These are phyloP conservation scores for Urocitellus parryii DNA, from an alignment of 2,113 vertebrate species.

Conservation along the genomic window DNA sequence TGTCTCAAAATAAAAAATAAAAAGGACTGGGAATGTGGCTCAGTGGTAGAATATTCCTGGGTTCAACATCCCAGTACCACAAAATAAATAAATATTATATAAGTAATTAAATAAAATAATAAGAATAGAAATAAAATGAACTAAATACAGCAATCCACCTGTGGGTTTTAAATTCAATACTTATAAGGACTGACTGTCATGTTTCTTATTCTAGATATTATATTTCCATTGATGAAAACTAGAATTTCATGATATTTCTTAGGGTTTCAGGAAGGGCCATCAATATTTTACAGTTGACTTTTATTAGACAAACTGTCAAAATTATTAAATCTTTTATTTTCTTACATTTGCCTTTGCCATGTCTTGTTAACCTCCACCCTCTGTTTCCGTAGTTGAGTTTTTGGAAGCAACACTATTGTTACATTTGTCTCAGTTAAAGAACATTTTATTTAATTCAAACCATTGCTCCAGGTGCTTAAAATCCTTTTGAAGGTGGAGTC, in stretches of 20 bases:
- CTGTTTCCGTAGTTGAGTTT: background rate
- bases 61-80: background rate
- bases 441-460: background rate
- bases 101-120: too few relatives aligned
- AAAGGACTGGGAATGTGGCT: background rate
- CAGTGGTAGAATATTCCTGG: background rate
- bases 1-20: background rate
- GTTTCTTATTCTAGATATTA: background rate
- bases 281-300: conserved; percentile 45
- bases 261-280: background rate
- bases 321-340: background rate
- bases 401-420: background rate
- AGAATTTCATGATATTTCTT: conserved; percentile 24
- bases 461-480: background rate
- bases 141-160: background rate
- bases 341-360: background rate
- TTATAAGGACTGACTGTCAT: background rate
- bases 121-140: background rate
- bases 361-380: background rate
- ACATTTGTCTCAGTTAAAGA: background rate
- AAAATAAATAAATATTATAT: too few relatives aligned
- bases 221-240: background rate
- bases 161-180: background rate
- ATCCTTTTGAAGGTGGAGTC: background rate
- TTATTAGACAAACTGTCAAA: background rate